Conservation (phyloP, 1,140 invertebrate genomes). For the Drosophila repletoides region DNA sequence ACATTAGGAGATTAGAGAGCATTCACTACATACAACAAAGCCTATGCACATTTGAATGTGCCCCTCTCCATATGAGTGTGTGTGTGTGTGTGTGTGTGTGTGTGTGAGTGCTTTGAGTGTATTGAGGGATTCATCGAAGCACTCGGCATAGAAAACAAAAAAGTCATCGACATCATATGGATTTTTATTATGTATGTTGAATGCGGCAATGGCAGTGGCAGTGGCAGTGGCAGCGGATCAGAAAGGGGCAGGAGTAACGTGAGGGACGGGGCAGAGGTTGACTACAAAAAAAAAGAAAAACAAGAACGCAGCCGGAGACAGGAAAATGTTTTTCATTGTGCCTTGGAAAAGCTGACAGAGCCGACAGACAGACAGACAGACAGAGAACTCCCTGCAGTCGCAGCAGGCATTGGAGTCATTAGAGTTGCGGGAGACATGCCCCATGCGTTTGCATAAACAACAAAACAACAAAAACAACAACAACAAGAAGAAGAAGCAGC, state of each 20-base stretch:
- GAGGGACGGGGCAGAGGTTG: conserved; percentile 7
- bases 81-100: conserved; percentile 5
- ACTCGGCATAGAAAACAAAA: conserved; percentile 57
- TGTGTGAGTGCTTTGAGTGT: conserved; percentile 7
- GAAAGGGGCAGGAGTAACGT: neutral
- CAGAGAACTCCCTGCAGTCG: neutral
- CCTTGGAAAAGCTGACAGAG: conserved; percentile 62
- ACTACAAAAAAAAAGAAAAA: conserved; percentile 7
- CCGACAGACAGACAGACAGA: neutral
- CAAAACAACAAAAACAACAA: conserved; percentile 28
- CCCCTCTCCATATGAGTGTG: conserved; percentile 1
- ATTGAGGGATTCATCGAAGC: conserved; percentile 50
- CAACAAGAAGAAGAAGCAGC: conserved; percentile 24
- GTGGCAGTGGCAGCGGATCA: neutral
- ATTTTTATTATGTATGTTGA: conserved; percentile 55
- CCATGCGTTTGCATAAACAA: conserved; percentile 75
- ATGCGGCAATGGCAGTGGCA: conserved; percentile 8
- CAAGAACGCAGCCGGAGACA: conserved; percentile 43
- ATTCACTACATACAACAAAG: conserved; percentile 40
- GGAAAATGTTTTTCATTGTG: conserved; percentile 78
- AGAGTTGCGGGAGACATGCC: conserved; percentile 78
- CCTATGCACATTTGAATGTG: conserved; percentile 68
- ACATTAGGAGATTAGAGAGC: conserved; percentile 73
- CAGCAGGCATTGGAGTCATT: conserved; percentile 55
- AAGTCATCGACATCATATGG: conserved; percentile 75